Conservation (phyloP, 2,888 invertebrate species). For the Ectemnius lituratus region DNA sequence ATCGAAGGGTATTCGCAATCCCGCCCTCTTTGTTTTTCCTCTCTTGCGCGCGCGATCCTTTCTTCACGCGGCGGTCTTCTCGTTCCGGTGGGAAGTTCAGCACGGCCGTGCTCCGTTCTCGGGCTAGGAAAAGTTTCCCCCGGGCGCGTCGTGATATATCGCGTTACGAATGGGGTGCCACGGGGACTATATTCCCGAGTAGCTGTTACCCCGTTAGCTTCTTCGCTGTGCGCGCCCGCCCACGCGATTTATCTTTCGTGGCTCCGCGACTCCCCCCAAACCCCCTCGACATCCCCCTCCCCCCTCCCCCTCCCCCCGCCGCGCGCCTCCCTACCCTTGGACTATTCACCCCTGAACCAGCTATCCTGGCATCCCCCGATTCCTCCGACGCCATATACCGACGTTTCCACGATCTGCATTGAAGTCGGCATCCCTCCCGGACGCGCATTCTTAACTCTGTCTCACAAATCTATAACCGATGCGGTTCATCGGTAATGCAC, state of each 20-base stretch:
- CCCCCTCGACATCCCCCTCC: neutral
- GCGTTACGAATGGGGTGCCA: conserved; percentile 66
- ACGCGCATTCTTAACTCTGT: no score
- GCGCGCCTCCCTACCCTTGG: neutral
- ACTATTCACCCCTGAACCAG: conserved; percentile 12
- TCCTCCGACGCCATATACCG: neutral
- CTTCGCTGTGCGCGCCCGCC: conserved; percentile 57
- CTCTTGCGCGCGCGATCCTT: conserved; percentile 25
- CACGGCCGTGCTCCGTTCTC: conserved; percentile 9
- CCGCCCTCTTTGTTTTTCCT: conserved; percentile 27
- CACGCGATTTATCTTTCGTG: conserved; percentile 64
- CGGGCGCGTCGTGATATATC: conserved; percentile 54
- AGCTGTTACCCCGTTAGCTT: conserved; percentile 67
- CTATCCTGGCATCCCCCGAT: conserved; percentile 17
- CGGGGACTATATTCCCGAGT: conserved; percentile 66
- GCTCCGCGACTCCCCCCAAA: conserved; percentile 31
- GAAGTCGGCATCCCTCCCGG: conserved; percentile 28
- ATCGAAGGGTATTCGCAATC: conserved; percentile 14
- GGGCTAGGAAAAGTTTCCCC: conserved; percentile 55
- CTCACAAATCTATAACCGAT: conserved; percentile 21
- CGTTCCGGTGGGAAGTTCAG: conserved; percentile 26
- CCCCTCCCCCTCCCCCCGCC: neutral
- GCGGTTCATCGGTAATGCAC: conserved; percentile 46
- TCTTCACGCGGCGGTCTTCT: no score
- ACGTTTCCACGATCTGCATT: conserved; percentile 32